Conservation (phyloP, 2,797 vertebrate genomes). For the Galago senegalensis region DNA sequence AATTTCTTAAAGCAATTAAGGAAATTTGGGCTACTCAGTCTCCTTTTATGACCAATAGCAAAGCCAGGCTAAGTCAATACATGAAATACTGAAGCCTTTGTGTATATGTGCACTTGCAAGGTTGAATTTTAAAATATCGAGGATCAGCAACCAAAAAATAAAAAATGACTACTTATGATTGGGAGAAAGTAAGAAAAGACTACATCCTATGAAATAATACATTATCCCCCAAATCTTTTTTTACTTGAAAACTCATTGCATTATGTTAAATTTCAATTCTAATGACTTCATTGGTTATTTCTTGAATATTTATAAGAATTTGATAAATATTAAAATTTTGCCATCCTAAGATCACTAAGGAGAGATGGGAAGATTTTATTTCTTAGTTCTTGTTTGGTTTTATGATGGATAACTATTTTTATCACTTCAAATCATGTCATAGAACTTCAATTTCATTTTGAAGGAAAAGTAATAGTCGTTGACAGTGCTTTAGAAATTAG, state of each 20-base stretch:
- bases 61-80: neutral
- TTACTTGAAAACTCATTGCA: neutral
- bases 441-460: slow-evolving; percentile 79
- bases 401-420: slow-evolving; percentile 18
- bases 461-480: slow-evolving; percentile 83
- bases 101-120: neutral
- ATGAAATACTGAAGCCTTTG: neutral
- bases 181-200: slow-evolving; percentile 31
- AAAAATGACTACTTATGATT: neutral
- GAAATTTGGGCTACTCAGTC: neutral
- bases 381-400: slow-evolving; percentile 39
- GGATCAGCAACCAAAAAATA: neutral
- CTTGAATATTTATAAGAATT: slow-evolving; percentile 33
- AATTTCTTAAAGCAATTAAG: slow-evolving; percentile 21
- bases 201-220: slow-evolving; percentile 3
- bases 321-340: slow-evolving; percentile 11
- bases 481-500: slow-evolving; percentile 84
- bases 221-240: neutral
- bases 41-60: neutral
- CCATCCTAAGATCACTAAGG: neutral
- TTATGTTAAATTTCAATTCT: slow-evolving; percentile 30
- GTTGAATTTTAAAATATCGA: slow-evolving; percentile 34
- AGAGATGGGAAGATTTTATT: slow-evolving; percentile 1
- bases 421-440: slow-evolving; percentile 27
- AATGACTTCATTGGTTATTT: neutral